Percentiles rank a stretch among this genome's conserved stretches.
Evolutionary conservation across 2,888 invertebrate species (phyloP).

Genomic region (Amphipyra berbera): DNA sequence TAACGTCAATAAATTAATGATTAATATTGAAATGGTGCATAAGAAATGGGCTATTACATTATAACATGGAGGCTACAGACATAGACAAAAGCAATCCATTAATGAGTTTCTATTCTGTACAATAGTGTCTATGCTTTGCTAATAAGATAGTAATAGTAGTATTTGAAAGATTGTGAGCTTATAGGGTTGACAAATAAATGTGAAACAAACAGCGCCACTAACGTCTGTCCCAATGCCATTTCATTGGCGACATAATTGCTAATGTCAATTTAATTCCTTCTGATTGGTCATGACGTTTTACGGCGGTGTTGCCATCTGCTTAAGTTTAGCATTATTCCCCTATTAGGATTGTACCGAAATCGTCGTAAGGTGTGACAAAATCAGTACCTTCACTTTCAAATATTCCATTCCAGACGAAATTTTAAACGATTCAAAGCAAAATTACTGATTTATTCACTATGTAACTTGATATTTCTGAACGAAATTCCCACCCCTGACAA

Average conservation of each 20-base stretch:
- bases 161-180: background rate
- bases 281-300: background rate
- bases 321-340: background rate
- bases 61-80: constrained; percentile 2
- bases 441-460: constrained; percentile 27
- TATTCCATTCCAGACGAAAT: constrained; percentile 6
- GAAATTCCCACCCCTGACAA: constrained; percentile 21
- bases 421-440: constrained; percentile 3
- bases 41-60: background rate
- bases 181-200: background rate
- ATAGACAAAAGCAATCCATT: constrained; percentile 10
- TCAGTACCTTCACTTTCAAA: constrained; percentile 8
- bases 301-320: constrained; percentile 17
- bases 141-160: background rate
- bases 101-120: constrained; percentile 1
- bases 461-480: constrained; percentile 28
- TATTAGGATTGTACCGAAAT: background rate
- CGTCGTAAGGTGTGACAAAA: background rate
- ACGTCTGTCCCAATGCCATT: background rate
- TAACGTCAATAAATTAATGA: constrained; percentile 42
- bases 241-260: background rate
- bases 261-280: background rate
- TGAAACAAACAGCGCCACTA: constrained; percentile 1
- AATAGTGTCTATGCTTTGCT: background rate
- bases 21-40: constrained; percentile 5